Evolutionary conservation across 53 echinoderm and acorn worm genomes (phyloP).

Genomic region (Hippasteria phrygiana): DNA sequence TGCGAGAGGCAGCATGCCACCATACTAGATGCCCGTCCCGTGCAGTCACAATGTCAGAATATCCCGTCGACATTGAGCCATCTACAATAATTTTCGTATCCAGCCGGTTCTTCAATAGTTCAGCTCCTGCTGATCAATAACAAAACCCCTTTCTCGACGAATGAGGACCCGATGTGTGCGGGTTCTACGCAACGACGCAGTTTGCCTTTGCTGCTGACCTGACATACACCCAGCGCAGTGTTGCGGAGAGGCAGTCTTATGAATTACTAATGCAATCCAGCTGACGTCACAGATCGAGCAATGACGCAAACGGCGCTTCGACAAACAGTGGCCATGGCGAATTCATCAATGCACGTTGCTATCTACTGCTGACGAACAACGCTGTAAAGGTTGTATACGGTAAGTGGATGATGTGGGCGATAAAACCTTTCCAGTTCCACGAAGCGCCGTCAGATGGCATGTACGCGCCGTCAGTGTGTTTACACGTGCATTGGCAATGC

Average conservation of each 20-base stretch:
- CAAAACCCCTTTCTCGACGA: constrained; percentile 23
- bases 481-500: constrained; percentile 3
- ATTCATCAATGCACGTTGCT: constrained; percentile 34
- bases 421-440: constrained; percentile 4
- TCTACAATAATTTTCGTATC: constrained; percentile 11
- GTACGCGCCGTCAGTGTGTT: neutral
- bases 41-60: constrained; percentile 14
- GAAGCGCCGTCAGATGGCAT: neutral
- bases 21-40: constrained; percentile 32
- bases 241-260: constrained; percentile 34
- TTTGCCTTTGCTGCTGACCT: constrained; percentile 17
- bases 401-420: neutral
- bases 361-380: constrained; percentile 42
- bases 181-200: neutral
- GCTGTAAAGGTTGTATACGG: neutral
- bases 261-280: constrained; percentile 60
- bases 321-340: constrained; percentile 42
- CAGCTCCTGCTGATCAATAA: constrained; percentile 24
- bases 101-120: neutral
- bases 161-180: neutral
- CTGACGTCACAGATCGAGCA: constrained; percentile 66
- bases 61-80: constrained; percentile 24
- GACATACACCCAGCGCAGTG: constrained; percentile 6
- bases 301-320: constrained; percentile 58
- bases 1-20: constrained; percentile 52